Evolutionary conservation across 2,888 invertebrate genomes (phyloP).

Genomic region (Drosophila ezoana): DNA sequence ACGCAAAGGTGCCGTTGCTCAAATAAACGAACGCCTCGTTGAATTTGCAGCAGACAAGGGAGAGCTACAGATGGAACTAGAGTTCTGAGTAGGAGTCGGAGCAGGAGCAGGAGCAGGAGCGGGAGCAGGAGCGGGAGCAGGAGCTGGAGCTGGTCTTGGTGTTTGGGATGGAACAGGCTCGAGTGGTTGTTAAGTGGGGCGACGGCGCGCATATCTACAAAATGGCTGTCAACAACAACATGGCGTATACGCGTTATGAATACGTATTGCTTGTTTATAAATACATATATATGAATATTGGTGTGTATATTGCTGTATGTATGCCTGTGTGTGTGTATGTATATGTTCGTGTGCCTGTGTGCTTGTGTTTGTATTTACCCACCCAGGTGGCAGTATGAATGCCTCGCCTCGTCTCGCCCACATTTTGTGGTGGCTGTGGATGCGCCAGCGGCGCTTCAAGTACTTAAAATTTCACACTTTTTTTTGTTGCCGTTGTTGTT

Average conservation of each 20-base stretch:
- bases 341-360: background rate
- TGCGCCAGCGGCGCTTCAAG: constrained; percentile 70
- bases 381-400: constrained; percentile 44
- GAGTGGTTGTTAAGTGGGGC: constrained; percentile 62
- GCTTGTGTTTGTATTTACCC: constrained; percentile 9
- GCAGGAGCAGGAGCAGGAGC: constrained; percentile 8
- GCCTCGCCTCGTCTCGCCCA: constrained; percentile 26
- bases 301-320: background rate
- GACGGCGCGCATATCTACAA: constrained; percentile 74
- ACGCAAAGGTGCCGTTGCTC: constrained; percentile 75
- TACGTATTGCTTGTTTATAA: constrained; percentile 76
- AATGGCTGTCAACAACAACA: constrained; percentile 80
- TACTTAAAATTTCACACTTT: constrained; percentile 78
- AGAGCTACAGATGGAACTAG: constrained; percentile 9
- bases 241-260: constrained; percentile 79
- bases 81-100: constrained; percentile 12
- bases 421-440: constrained; percentile 33
- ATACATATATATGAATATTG: constrained; percentile 1
- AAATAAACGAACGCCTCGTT: constrained; percentile 75
- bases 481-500: constrained; percentile 31
- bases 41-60: constrained; percentile 54
- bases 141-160: constrained; percentile 9
- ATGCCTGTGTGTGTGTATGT: constrained; percentile 3
- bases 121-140: background rate
- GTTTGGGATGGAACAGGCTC: constrained; percentile 25